Percentiles rank a stretch among this genome's conserved stretches.
Conservation (phyloP, 2,888 invertebrate genomes). For the Caenorhabditis wallacei region DNA sequence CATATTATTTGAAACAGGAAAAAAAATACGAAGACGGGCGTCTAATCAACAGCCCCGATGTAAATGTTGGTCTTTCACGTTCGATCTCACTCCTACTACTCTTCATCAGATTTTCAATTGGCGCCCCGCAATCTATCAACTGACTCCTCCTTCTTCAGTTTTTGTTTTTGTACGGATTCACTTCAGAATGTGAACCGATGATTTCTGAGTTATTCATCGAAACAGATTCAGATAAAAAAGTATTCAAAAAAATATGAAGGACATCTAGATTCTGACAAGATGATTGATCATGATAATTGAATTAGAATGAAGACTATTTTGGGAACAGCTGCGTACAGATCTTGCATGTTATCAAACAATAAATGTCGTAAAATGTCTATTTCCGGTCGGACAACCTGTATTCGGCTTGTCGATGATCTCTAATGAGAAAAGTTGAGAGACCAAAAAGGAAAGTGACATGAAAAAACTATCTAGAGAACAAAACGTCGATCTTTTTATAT, state of each 20-base stretch:
- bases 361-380: conserved; percentile 32
- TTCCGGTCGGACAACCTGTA: conserved; percentile 51
- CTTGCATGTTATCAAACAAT: conserved; percentile 39
- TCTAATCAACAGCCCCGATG: conserved; percentile 48
- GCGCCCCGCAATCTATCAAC: conserved; percentile 22
- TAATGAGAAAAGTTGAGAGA: conserved; percentile 54
- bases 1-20: conserved; percentile 55
- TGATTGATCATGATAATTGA: conserved; percentile 42
- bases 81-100: conserved; percentile 47
- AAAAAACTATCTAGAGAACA: conserved; percentile 14
- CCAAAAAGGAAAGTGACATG: conserved; percentile 10
- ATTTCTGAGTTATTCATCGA: background rate
- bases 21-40: conserved; percentile 19
- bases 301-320: conserved; percentile 32
- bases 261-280: conserved; percentile 23
- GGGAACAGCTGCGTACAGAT: conserved; percentile 38
- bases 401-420: conserved; percentile 41
- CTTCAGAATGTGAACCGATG: background rate
- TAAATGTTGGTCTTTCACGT: conserved; percentile 61
- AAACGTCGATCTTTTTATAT: background rate
- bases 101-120: conserved; percentile 8
- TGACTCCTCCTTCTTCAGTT: conserved; percentile 12
- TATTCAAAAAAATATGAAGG: background rate
- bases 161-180: conserved; percentile 21
- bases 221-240: conserved; percentile 2